Evolutionary conservation across 2,113 vertebrate genomes (phyloP).

Genomic region (Neomonachus schauinslandi): DNA sequence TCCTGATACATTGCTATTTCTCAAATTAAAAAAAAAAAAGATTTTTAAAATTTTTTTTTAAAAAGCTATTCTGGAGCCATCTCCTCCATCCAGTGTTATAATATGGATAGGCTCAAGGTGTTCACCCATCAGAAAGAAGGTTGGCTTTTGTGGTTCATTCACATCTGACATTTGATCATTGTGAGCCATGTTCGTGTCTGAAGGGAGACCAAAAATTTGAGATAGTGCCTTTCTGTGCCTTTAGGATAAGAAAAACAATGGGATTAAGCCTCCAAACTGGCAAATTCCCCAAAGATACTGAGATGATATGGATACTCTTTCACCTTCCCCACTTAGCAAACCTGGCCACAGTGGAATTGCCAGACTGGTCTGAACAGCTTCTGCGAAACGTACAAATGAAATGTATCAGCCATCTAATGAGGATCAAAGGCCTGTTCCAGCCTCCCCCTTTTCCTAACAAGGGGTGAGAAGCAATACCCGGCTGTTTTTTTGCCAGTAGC

Average conservation of each 20-base stretch:
- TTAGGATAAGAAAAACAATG: slow-evolving; percentile 4
- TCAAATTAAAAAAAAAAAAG: neutral
- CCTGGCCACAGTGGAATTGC: slow-evolving; percentile 14
- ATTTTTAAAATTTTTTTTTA: neutral
- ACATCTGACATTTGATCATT: neutral
- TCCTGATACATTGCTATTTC: neutral
- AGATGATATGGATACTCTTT: neutral
- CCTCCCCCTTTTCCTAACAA: neutral
- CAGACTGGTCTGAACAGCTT: neutral
- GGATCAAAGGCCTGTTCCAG: neutral
- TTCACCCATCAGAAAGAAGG: neutral
- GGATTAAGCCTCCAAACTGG: slow-evolving; percentile 12
- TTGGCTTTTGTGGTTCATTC: neutral
- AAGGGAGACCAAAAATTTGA: neutral
- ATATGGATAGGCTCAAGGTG: neutral
- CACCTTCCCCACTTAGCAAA: slow-evolving; percentile 66
- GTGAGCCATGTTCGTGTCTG: neutral
- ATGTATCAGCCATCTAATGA: slow-evolving; percentile 62
- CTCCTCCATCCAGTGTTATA: neutral
- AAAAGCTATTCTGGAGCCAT: neutral
- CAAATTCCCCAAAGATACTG: neutral
- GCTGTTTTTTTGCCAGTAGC: slow-evolving; percentile 11
- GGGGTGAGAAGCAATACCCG: neutral
- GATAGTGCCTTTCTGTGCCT: neutral
- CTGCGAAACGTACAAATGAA: slow-evolving; percentile 61